Base-by-base conservation (phyloP, 2,797 vertebrate genomes). In the Rhynchotus rufescens region DNA sequence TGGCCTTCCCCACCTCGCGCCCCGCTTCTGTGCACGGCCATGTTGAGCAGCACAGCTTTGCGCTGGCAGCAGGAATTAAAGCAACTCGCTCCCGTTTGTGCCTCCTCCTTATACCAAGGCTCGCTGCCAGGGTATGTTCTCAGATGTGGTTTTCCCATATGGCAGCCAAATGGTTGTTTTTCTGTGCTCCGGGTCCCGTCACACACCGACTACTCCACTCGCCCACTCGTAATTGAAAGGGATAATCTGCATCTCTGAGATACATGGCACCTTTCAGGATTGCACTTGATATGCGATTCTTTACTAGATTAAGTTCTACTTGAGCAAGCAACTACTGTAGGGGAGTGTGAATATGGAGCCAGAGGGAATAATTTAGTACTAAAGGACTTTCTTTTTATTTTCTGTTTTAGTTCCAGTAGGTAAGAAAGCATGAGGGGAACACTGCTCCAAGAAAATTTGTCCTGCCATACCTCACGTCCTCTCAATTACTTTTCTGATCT, bases 131-230 rank as follows among this genome's bases (percentile, higher is more conserved):
- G 86, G 51, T 38, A 4, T 75, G 66, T 88, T 94, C 96, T 97
- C 95, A 96, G 86, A 95, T 93, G 89, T 84, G 93, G 85, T 68
- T 92, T 93, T 90, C 77, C 93, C 96, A 93, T 90, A 90, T 95
- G 96, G 94, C 93, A 88, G 74, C 92, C 94, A 90, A 94, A 93
- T 65, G 79, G 88, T 84, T 75, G 92, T 60, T 61, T 74, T 96
- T 94, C 71, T 90, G 93, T 83, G 49, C 85, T 88, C 64, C 56
- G 9, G 76, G 92, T 84, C 86, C 82, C 80, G 66, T 68, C 72
- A 54, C 79, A 67, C 40, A 32, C 77, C 76, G 80, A 89, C 88
- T 85, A 54, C 91, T 65, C 71, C 47, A 36, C 36, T 36, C 36
- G 36, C 78, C 28, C 30, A 34, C 72, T 64, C 57, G 13, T 64